Conservation (phyloP, 2,113 vertebrate species). For the Hepsetus odoe region DNA sequence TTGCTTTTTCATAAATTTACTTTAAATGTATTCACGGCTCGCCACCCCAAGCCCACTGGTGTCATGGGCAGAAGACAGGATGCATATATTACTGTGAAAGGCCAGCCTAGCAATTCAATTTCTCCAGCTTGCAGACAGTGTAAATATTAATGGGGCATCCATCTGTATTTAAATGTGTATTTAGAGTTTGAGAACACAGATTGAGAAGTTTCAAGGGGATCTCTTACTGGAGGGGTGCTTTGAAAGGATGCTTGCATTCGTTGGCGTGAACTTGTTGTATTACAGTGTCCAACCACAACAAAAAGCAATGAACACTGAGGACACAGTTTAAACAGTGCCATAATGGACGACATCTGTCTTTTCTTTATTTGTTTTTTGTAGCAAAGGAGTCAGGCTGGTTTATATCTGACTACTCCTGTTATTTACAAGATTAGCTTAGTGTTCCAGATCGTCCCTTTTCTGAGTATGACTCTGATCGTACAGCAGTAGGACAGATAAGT, state of each 20-base stretch:
- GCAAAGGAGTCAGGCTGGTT: background rate
- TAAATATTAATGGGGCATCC: constrained; percentile 72
- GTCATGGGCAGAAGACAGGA: constrained; percentile 65
- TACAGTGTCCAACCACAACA: background rate
- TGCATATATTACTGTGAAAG: constrained; percentile 71
- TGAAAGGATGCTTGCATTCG: background rate
- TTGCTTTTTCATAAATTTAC: constrained; percentile 68
- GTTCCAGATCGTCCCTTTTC: background rate
- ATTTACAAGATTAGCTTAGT: background rate
- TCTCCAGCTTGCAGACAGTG: constrained; percentile 59
- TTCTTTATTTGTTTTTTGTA: background rate
- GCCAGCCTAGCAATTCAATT: constrained; percentile 65
- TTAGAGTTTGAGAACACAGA: no score
- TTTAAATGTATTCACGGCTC: constrained; percentile 70
- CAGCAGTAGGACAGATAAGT: background rate
- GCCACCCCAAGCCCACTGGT: constrained; percentile 59
- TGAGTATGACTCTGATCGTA: background rate
- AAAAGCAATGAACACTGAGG: constrained; percentile 1
- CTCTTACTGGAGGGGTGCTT: constrained; percentile 1
- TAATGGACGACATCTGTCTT: background rate
- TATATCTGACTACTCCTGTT: background rate
- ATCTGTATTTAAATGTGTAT: constrained; percentile 68
- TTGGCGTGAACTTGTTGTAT: background rate
- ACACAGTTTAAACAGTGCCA: background rate
- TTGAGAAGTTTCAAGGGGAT: constrained; percentile 49